Conservation (phyloP, 2,888 invertebrate species). For the Parnassius mnemosyne region DNA sequence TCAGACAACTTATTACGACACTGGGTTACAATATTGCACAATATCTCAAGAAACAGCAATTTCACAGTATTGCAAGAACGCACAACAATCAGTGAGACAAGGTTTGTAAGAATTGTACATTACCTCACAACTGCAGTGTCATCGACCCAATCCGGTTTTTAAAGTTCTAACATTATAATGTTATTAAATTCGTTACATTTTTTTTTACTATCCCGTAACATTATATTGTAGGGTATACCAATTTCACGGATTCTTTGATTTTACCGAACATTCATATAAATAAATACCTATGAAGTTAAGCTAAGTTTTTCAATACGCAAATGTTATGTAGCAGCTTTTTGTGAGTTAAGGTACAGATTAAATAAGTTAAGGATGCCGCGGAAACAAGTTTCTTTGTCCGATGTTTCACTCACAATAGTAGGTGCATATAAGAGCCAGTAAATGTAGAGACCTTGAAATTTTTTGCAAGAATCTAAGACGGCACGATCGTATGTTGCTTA, state of each 20-base stretch:
- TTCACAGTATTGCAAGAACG: conserved; percentile 37
- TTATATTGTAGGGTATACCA: too few species aligned
- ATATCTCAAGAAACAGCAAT: conserved; percentile 33
- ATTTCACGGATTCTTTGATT: too few species aligned
- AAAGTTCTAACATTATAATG: neutral
- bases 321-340: too few species aligned
- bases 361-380: neutral
- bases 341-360: neutral
- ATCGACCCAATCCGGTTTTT: conserved; percentile 21
- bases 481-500: too few species aligned
- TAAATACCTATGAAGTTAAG: too few species aligned
- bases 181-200: too few species aligned
- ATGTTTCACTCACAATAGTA: conserved; percentile 8
- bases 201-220: too few species aligned
- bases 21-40: conserved; percentile 33
- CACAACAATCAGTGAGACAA: conserved; percentile 18
- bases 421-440: conserved; percentile 2
- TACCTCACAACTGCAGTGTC: conserved; percentile 12
- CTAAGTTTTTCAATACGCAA: too few species aligned
- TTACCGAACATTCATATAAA: too few species aligned
- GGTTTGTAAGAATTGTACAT: conserved; percentile 5
- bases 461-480: neutral
- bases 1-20: conserved; percentile 28
- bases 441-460: conserved; percentile 19
- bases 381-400: conserved; percentile 12